phyloP scores from a whole-genome alignment of 2,113 vertebrate species.

The Uria aalge region DNA sequence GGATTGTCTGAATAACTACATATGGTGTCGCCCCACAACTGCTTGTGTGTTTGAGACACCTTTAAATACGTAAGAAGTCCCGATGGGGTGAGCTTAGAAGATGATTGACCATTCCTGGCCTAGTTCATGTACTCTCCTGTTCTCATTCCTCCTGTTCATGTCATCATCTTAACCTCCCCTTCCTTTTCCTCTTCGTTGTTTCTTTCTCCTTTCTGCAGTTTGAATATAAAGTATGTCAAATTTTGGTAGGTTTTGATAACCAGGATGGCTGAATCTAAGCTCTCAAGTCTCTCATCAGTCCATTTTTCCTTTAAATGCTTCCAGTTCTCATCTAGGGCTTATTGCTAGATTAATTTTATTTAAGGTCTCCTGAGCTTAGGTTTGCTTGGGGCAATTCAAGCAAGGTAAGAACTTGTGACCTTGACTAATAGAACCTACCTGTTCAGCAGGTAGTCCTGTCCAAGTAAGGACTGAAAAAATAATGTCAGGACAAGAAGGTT shows the following conservation, averaged over 20 bases:
- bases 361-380: neutral
- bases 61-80: neutral
- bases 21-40: too few species aligned
- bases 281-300: neutral
- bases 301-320: neutral
- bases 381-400: neutral
- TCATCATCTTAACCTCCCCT: neutral
- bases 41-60: neutral
- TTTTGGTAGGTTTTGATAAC: neutral
- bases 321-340: neutral
- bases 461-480: neutral
- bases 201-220: neutral
- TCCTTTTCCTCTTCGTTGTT: neutral
- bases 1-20: neutral
- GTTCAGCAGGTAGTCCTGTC: neutral
- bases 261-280: neutral
- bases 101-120: fast-evolving
- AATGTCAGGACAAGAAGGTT: neutral
- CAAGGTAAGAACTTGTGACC: neutral
- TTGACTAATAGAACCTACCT: neutral
- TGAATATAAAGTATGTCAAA: neutral
- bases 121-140: neutral
- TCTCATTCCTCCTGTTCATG: neutral
- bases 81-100: neutral
- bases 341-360: neutral